phyloP scores from a whole-genome alignment of 1,140 invertebrate genomes.

The Lineus longissimus region DNA sequence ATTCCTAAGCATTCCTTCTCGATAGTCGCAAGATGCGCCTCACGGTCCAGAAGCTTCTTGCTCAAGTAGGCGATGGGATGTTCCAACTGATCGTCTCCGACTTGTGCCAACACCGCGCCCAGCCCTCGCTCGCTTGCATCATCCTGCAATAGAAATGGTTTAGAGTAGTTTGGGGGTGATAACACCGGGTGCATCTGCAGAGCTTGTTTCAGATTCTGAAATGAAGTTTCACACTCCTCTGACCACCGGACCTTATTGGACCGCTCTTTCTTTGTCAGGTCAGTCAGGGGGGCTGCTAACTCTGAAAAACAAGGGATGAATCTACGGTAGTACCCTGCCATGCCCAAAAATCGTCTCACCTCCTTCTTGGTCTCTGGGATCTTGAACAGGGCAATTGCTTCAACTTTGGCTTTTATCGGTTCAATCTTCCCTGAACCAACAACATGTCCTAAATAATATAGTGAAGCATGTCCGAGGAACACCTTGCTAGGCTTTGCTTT shows the following conservation, averaged over 20 bases:
- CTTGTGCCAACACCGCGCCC: conserved; percentile 12
- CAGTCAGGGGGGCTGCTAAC: conserved; percentile 40
- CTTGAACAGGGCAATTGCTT: conserved; percentile 19
- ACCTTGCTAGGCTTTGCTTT: too few relatives aligned
- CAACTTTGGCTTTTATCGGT: conserved; percentile 24
- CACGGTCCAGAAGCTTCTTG: conserved; percentile 12
- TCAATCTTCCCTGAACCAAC: conserved; percentile 15
- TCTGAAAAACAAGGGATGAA: conserved; percentile 54
- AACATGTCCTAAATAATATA: conserved; percentile 20
- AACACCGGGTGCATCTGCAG: conserved; percentile 25
- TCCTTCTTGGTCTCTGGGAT: conserved; percentile 28
- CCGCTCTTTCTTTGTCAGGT: conserved; percentile 25
- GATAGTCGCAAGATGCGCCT: neutral
- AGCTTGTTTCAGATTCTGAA: conserved; percentile 33
- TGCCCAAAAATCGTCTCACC: conserved; percentile 35
- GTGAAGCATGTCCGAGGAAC: neutral
- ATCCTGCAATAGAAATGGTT: conserved; percentile 30
- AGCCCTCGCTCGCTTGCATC: conserved; percentile 2
- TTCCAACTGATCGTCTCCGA: conserved; percentile 14
- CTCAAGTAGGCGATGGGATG: conserved; percentile 22
- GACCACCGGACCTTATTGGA: conserved; percentile 39
- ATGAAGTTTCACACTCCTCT: conserved; percentile 34
- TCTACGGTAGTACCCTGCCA: conserved; percentile 24
- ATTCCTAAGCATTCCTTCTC: too few relatives aligned
- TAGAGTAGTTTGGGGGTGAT: conserved; percentile 39